A percentile compares a stretch with the other conserved stretches of the same genome.
phyloP scores from a whole-genome alignment of 1,140 invertebrate genomes.

The Plectus sambesii region DNA sequence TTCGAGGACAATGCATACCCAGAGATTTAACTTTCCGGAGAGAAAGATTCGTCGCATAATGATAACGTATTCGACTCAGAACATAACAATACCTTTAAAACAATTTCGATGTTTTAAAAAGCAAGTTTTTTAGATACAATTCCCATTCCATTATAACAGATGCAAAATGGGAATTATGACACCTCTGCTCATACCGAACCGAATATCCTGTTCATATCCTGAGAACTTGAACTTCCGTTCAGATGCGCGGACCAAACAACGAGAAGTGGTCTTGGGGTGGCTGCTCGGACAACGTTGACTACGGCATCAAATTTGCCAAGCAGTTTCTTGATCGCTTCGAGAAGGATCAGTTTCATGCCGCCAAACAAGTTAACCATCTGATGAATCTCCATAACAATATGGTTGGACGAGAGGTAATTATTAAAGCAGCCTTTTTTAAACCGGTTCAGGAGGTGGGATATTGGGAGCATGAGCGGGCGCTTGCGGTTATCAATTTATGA shows the following conservation, averaged over 20 bases:
- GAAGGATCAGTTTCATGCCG: slow-evolving; percentile 28
- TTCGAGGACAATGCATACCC: no score
- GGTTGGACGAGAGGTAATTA: slow-evolving; percentile 55
- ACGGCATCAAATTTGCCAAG: slow-evolving; percentile 54
- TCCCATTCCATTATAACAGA: no score
- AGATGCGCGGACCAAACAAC: neutral
- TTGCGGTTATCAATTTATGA: neutral
- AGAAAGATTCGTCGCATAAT: no score
- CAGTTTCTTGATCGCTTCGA: slow-evolving; percentile 54
- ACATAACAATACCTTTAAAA: no score
- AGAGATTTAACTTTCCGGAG: no score
- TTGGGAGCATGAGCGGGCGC: neutral
- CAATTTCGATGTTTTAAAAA: no score
- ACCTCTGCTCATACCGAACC: neutral
- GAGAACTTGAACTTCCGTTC: no score
- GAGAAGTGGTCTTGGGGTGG: slow-evolving; percentile 29
- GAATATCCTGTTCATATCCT: no score
- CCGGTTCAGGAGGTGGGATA: neutral
- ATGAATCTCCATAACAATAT: slow-evolving; percentile 60
- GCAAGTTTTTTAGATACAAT: no score
- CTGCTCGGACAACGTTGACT: slow-evolving; percentile 53
- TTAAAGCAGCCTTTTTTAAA: neutral
- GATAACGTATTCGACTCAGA: no score
- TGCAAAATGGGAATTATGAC: no score
- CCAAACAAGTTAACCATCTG: slow-evolving; percentile 48